Base-by-base conservation (phyloP, 1,140 invertebrate species). In the Formica exsecta region DNA sequence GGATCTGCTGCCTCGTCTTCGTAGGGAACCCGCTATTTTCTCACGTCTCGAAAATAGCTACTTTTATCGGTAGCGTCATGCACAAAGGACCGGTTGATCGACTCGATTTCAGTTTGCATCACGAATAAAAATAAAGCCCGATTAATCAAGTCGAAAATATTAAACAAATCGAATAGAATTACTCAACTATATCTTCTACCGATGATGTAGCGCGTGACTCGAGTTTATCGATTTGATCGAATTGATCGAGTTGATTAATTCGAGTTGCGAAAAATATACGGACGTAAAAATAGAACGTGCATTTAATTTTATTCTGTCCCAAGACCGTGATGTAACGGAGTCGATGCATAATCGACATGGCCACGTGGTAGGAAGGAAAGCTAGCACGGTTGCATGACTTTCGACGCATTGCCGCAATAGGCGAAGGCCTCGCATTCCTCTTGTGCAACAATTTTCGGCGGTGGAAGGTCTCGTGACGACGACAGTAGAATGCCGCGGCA, bases 401-500 rank as follows among this genome's bases (percentile, higher is more conserved):
- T 77, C 32, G 59, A 77, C 59, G 65, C 54, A 51, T 70, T 81
- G 66, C 66, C 66, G 54, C 79, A 81, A 81, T 59, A 41, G 32
- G 29, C 62, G 38, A 85, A 61, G 62, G 81, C 41, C 64, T 64
- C 88, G 71, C 61, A 75, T 65, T 75, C 57, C 51, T 85, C 41
- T 91, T 91, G 89, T 91, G 89, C 90, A 91, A 91, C 68, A 76
- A 75, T 85, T 90, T 76, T 62, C 74, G 74, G 32, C 29, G 38
- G 9, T 66, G 59, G 86, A 85, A 90, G 89, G 83, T 88, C 62
- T 87, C 87, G 89, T 86, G 81, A 76, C 65, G 44, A n/a, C 54
- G 86, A 76, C 77, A 61, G 70, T 62, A 81, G 61, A 89, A 86
- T 38, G 73, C 84, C 85, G 62, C 76, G 87, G 88, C 71, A 48